These are phyloP conservation scores for Turritopsis dohrnii DNA, from an alignment of 30 jellyfish, hydroid and myxozoan species.

Conservation along the genomic window DNA sequence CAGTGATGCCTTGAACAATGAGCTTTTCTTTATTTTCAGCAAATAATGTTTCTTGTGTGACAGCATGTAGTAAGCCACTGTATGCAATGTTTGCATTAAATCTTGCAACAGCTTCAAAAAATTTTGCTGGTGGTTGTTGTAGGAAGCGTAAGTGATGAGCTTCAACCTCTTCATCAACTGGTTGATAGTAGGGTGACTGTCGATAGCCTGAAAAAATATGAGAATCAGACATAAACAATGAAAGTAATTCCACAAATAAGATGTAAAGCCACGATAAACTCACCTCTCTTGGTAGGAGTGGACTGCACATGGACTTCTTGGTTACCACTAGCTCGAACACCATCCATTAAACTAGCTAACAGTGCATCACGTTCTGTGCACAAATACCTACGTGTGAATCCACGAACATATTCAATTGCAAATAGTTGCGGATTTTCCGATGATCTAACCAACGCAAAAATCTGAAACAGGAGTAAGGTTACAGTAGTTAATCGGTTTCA, in stretches of 20 bases:
- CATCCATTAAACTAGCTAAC: slow-evolving; percentile 85
- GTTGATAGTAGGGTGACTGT: slow-evolving; percentile 67
- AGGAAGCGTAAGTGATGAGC: slow-evolving; percentile 64
- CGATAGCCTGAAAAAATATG: slow-evolving; percentile 52
- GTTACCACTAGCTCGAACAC: slow-evolving; percentile 96
- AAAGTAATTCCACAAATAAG: neutral
- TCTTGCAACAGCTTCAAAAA: slow-evolving; percentile 85
- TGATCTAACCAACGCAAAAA: slow-evolving; percentile 62
- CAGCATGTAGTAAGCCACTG: slow-evolving; percentile 93
- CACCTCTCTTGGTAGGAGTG: slow-evolving; percentile 87
- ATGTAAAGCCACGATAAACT: neutral
- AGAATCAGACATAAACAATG: neutral
- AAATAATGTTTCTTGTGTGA: slow-evolving; percentile 82
- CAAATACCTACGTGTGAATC: slow-evolving; percentile 44
- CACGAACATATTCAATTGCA: slow-evolving; percentile 64
- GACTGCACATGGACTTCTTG: slow-evolving; percentile 85
- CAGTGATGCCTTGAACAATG: slow-evolving; percentile 60
- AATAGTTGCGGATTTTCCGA: slow-evolving; percentile 88
- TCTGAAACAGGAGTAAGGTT: slow-evolving; percentile 51
- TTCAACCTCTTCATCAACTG: slow-evolving; percentile 90
- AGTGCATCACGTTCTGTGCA: slow-evolving; percentile 96
- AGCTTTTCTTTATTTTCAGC: slow-evolving; percentile 89
- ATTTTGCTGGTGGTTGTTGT: slow-evolving; percentile 80
- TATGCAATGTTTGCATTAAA: slow-evolving; percentile 80
- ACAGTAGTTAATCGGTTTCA: no score